Conservation (phyloP, 37 sponge, comb jelly and placozoan genomes). For the Oopsacas minuta region DNA sequence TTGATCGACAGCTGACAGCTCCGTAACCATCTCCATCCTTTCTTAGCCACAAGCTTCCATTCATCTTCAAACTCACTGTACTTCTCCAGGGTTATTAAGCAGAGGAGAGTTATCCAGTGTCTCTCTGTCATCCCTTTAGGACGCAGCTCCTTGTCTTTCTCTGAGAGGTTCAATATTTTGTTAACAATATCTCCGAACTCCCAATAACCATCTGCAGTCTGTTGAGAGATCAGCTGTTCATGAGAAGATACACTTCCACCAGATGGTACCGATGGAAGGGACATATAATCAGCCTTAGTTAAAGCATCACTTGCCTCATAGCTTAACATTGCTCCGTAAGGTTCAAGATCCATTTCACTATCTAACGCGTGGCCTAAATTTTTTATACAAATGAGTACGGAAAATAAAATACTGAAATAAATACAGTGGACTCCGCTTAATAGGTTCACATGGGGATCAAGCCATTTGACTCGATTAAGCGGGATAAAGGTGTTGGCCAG, state of each 20-base stretch:
- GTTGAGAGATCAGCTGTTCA: not conserved
- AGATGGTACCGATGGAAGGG: too few species aligned
- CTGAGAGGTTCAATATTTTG: not conserved
- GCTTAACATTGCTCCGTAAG: too few species aligned
- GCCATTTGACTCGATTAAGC: too few species aligned
- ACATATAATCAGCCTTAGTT: too few species aligned
- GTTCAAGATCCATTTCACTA: too few species aligned
- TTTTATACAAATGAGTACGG: too few species aligned
- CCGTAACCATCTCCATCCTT: slow-evolving; percentile 42
- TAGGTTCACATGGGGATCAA: too few species aligned
- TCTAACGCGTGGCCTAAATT: too few species aligned
- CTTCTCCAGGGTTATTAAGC: slow-evolving; percentile 27
- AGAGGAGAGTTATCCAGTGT: slow-evolving; percentile 41
- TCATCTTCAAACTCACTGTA: slow-evolving; percentile 30
- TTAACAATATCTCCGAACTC: not conserved
- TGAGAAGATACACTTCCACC: not conserved
- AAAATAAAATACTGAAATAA: too few species aligned
- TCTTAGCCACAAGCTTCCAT: slow-evolving; percentile 60
- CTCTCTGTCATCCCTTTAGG: not conserved
- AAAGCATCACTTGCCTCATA: too few species aligned
- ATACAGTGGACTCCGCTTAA: too few species aligned
- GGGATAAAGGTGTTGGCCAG: too few species aligned
- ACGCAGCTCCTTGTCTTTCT: not conserved
- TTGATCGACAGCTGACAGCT: not conserved
- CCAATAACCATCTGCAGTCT: slow-evolving; percentile 5